A percentile compares a stretch with the other conserved stretches of the same genome.
phyloP scores from a whole-genome alignment of 1,140 invertebrate species.

The Panagrolaimus sp. region DNA sequence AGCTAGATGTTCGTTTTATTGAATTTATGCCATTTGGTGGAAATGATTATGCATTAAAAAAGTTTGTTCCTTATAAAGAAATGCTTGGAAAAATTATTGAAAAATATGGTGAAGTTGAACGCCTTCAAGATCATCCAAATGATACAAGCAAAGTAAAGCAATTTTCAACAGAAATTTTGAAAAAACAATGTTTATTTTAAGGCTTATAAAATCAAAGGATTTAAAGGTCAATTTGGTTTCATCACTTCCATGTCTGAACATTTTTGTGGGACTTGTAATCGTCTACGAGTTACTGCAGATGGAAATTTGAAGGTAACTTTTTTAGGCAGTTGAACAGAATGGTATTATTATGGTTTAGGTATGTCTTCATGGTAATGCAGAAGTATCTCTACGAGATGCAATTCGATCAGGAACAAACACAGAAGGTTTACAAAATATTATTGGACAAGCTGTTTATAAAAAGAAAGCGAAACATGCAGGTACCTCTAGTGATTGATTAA shows the following conservation, averaged over 20 bases:
- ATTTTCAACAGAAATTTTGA: conserved; percentile 10
- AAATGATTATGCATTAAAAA: conserved; percentile 82
- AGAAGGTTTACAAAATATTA: conserved; percentile 69
- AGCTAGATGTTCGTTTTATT: conserved; percentile 84
- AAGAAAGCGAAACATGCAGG: conserved; percentile 91
- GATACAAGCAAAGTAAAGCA: conserved; percentile 81
- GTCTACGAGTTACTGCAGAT: conserved; percentile 90
- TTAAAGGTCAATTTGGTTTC: conserved; percentile 81
- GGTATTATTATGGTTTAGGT: conserved; percentile 63
- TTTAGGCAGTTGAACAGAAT: not conserved
- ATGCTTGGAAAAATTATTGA: conserved; percentile 67
- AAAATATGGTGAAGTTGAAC: conserved; percentile 65
- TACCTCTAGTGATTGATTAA: conserved; percentile 59
- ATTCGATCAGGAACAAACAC: conserved; percentile 67
- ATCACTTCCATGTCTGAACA: conserved; percentile 93
- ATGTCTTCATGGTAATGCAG: conserved; percentile 86
- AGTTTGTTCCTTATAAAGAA: conserved; percentile 74
- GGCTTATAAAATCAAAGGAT: conserved; percentile 77
- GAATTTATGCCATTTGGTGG: conserved; percentile 99
- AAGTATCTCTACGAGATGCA: conserved; percentile 81
- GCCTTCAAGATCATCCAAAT: conserved; percentile 70
- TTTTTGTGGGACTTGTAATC: conserved; percentile 63
- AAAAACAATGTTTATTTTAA: conserved; percentile 59
- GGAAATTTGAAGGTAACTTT: conserved; percentile 81
- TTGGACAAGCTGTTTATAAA: conserved; percentile 70